These are phyloP conservation scores for Tigriopus californicus DNA, from an alignment of 2,888 invertebrate genomes.

Conservation along the genomic window DNA sequence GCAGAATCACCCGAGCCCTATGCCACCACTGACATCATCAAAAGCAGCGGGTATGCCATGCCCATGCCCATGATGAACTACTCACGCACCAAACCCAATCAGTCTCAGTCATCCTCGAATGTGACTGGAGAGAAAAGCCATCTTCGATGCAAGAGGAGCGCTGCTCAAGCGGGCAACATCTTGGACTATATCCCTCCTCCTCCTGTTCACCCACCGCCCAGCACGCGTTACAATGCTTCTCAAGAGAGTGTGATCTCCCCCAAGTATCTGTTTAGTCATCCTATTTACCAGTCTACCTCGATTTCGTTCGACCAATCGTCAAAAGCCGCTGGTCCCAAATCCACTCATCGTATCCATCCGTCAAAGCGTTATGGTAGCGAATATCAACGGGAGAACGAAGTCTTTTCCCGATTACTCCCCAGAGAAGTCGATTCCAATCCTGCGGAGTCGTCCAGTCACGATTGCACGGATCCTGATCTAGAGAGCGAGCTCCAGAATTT, in stretches of 20 bases:
- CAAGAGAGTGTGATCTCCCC: conserved; percentile 12
- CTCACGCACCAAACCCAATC: neutral
- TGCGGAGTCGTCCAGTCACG: no score
- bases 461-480: no score
- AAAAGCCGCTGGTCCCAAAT: no score
- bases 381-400: no score
- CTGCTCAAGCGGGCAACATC: neutral
- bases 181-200: conserved; percentile 8
- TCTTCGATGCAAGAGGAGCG: neutral
- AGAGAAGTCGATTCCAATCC: no score
- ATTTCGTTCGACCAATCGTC: no score
- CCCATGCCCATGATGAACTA: neutral
- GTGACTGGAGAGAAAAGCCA: neutral
- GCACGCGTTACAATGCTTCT: neutral
- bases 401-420: no score
- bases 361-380: no score
- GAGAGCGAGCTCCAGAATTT: no score
- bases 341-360: no score
- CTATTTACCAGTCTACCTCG: neutral
- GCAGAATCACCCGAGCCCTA: conserved; percentile 13
- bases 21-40: conserved; percentile 7
- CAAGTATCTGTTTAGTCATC: conserved; percentile 10
- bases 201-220: neutral
- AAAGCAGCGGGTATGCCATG: neutral
- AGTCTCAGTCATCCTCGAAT: neutral